Conservation (phyloP, 2,888 invertebrate species). For the Troides aeacus region DNA sequence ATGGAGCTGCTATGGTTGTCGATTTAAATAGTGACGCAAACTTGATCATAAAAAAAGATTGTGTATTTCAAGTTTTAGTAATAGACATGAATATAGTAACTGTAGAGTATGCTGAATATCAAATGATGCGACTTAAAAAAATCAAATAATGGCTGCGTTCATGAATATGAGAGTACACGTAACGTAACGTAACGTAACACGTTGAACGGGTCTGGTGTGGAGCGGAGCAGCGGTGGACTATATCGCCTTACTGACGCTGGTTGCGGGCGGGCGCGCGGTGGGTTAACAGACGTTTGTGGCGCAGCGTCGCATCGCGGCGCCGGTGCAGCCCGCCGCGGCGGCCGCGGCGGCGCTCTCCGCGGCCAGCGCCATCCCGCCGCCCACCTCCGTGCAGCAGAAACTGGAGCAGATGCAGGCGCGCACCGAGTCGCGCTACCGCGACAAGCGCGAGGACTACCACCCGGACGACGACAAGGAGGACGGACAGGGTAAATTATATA, state of each 20-base stretch:
- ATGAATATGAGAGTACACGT: too few relatives aligned
- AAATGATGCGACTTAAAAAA: too few relatives aligned
- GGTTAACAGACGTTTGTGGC: conserved; percentile 67
- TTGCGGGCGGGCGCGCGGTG: conserved; percentile 21
- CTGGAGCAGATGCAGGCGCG: conserved; percentile 73
- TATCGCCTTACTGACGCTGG: not conserved
- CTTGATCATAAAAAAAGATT: too few relatives aligned
- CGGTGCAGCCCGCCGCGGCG: conserved; percentile 74
- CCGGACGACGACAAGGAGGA: conserved; percentile 59
- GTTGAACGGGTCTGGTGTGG: not conserved
- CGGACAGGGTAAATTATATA: conserved; percentile 46
- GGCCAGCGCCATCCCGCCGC: conserved; percentile 74
- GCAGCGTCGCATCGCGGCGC: conserved; percentile 71
- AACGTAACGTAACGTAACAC: too few relatives aligned
- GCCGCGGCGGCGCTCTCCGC: conserved; percentile 75
- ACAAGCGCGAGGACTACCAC: conserved; percentile 49
- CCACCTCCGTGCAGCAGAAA: conserved; percentile 73
- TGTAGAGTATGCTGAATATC: too few relatives aligned
- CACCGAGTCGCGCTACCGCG: conserved; percentile 59
- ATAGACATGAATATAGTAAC: too few relatives aligned
- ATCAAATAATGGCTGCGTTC: too few relatives aligned
- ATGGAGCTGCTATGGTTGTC: too few relatives aligned
- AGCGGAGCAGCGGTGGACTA: conserved; percentile 5
- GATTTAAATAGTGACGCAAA: too few relatives aligned
- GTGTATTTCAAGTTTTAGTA: too few relatives aligned